phyloP scores from a whole-genome alignment of 1,140 invertebrate genomes.

The Drosophila dunni region DNA sequence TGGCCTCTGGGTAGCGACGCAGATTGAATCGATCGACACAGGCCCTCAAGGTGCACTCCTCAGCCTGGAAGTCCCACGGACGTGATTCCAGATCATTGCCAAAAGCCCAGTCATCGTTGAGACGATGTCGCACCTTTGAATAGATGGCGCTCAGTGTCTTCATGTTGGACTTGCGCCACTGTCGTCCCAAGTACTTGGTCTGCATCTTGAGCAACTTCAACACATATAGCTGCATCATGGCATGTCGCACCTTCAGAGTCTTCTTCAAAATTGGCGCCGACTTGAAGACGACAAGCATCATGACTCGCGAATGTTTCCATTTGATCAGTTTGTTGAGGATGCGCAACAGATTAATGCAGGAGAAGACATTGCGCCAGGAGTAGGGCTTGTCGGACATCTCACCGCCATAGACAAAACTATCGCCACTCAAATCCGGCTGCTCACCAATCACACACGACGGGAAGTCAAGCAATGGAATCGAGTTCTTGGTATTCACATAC shows the following conservation, averaged over 20 bases:
- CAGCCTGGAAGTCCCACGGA: constrained; percentile 99
- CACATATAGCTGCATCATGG: constrained; percentile 99
- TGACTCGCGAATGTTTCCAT: constrained; percentile 99
- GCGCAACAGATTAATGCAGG: constrained; percentile 98
- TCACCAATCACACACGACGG: constrained; percentile 98
- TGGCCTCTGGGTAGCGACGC: constrained; percentile 90
- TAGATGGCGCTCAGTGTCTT: constrained; percentile 99
- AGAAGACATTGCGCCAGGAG: constrained; percentile 99
- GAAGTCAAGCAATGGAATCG: constrained; percentile 97
- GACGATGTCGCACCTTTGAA: constrained; percentile 96
- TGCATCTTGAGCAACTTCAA: constrained; percentile 99
- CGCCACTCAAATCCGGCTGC: constrained; percentile 96
- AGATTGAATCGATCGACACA: constrained; percentile 98
- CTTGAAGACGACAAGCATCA: constrained; percentile 99
- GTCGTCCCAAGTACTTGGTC: constrained; percentile 98
- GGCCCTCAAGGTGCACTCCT: constrained; percentile 96
- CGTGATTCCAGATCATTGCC: constrained; percentile 99
- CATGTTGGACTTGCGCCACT: constrained; percentile 99
- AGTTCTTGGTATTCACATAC: constrained; percentile 98
- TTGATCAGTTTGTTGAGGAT: constrained; percentile 99
- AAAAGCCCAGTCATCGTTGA: constrained; percentile 99
- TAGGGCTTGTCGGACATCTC: constrained; percentile 92
- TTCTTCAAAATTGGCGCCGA: constrained; percentile 99
- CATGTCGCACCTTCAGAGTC: constrained; percentile 97
- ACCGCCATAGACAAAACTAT: constrained; percentile 89